A percentile compares a stretch with the other conserved stretches of the same genome.
These are phyloP conservation scores for Ptychobarbus kaznakovi DNA, from an alignment of 2,797 vertebrate genomes.

Conservation along the genomic window DNA sequence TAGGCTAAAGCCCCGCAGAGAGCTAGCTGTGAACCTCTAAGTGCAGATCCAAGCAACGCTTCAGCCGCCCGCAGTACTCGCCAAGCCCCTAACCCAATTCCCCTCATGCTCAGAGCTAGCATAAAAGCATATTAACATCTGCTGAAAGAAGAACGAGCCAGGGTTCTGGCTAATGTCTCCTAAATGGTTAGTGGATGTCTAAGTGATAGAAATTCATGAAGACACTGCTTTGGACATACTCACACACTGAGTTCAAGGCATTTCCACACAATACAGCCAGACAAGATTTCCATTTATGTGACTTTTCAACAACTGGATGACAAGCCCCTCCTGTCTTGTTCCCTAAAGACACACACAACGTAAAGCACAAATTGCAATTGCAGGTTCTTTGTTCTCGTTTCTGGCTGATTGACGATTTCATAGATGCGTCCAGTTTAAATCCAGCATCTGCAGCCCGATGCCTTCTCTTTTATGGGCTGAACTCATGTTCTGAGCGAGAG, in stretches of 20 bases:
- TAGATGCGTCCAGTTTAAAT: constrained; percentile 56
- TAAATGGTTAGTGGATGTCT: constrained; percentile 52
- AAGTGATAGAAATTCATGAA: constrained; percentile 17
- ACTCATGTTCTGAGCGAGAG: constrained; percentile 32
- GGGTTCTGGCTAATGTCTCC: constrained; percentile 48
- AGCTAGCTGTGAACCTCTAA: constrained; percentile 42
- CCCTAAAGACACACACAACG: constrained; percentile 22
- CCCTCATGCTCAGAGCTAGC: constrained; percentile 22
- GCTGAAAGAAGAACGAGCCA: constrained; percentile 8
- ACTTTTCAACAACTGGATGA: background rate
- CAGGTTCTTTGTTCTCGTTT: constrained; percentile 52
- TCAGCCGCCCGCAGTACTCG: constrained; percentile 16
- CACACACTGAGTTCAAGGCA: background rate
- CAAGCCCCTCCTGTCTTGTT: constrained; percentile 18
- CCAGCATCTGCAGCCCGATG: constrained; percentile 40
- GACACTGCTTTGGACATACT: constrained; percentile 27
- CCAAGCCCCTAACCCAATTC: constrained; percentile 31
- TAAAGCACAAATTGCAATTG: constrained; percentile 34
- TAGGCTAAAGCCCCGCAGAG: constrained; percentile 32
- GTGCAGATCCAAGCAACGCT: constrained; percentile 44
- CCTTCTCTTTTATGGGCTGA: constrained; percentile 48
- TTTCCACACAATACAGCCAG: constrained; percentile 38
- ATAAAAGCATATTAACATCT: constrained; percentile 51
- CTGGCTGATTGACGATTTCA: constrained; percentile 56
- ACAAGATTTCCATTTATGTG: constrained; percentile 29